Conservation (phyloP, 2,888 invertebrate species). For the Drosophila mimetica region DNA sequence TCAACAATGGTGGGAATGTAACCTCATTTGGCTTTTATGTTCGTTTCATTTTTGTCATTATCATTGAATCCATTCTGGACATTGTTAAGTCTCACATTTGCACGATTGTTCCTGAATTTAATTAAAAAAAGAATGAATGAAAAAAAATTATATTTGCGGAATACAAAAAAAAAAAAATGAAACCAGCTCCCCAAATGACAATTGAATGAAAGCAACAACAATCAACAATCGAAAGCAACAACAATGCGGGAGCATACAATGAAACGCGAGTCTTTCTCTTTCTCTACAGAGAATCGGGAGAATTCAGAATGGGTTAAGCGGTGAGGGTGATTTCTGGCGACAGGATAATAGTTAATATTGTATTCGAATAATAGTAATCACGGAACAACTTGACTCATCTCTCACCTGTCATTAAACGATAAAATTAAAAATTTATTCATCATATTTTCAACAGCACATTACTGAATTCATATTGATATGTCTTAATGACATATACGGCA, state of each 20-base stretch:
- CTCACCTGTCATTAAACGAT: slow-evolving; percentile 6
- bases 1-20: slow-evolving; percentile 52
- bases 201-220: slow-evolving; percentile 51
- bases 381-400: slow-evolving; percentile 27
- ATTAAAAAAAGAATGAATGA: slow-evolving; percentile 65
- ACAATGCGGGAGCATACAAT: slow-evolving; percentile 64
- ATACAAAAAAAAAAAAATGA: slow-evolving; percentile 25
- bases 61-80: slow-evolving; percentile 53
- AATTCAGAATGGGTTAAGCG: slow-evolving; percentile 31
- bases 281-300: slow-evolving; percentile 24
- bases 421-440: slow-evolving; percentile 8
- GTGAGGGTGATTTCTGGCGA: slow-evolving; percentile 29
- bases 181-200: slow-evolving; percentile 63
- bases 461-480: not conserved
- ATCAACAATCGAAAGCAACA: slow-evolving; percentile 58
- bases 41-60: slow-evolving; percentile 48
- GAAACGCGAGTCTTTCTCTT: slow-evolving; percentile 53
- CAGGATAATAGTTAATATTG: slow-evolving; percentile 39
- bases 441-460: not conserved
- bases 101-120: slow-evolving; percentile 69
- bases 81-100: slow-evolving; percentile 69
- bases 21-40: slow-evolving; percentile 54
- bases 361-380: slow-evolving; percentile 17
- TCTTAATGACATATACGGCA: not conserved
- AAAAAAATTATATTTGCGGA: slow-evolving; percentile 41